Percentiles rank a stretch among this genome's conserved stretches.
phyloP scores from a whole-genome alignment of 30 jellyfish, hydroid and myxozoan species.

The Chironex yamaguchii region DNA sequence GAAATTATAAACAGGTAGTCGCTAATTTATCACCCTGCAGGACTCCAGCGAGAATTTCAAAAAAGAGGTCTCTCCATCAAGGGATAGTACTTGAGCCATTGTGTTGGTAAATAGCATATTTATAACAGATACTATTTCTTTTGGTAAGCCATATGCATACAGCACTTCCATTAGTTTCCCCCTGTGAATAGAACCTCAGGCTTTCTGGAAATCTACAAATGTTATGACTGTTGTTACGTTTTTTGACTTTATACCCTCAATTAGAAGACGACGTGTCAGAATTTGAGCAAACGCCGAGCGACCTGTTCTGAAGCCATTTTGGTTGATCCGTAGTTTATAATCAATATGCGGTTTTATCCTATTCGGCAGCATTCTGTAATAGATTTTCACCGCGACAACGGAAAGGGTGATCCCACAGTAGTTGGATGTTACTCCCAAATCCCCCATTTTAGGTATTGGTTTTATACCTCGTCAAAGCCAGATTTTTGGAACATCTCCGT shows the following conservation, averaged over 20 bases:
- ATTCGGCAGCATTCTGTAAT: conserved; percentile 7
- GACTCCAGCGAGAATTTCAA: neutral
- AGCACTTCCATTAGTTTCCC: neutral
- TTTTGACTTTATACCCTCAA: neutral
- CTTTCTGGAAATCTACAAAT: neutral
- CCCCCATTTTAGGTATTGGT: too few species aligned
- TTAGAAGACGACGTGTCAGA: neutral
- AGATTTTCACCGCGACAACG: too few species aligned
- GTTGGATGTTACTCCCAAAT: too few species aligned
- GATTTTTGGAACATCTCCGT: too few species aligned
- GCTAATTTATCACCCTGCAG: neutral
- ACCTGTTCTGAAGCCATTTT: conserved; percentile 21
- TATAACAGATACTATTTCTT: neutral
- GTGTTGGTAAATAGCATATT: neutral
- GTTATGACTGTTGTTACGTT: neutral
- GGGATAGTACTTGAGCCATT: neutral
- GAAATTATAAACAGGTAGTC: too few species aligned
- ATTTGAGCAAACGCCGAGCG: neutral
- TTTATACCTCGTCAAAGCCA: too few species aligned
- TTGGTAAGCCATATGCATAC: neutral
- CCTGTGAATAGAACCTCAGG: neutral
- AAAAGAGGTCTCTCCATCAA: neutral
- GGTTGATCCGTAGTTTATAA: conserved; percentile 1
- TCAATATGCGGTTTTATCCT: conserved; percentile 15
- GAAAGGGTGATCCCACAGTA: too few species aligned